Evolutionary conservation across 2,797 vertebrate species (phyloP), one percentile per base, ranked within the genome.

Genomic region (Acanthurus tractus): DNA sequence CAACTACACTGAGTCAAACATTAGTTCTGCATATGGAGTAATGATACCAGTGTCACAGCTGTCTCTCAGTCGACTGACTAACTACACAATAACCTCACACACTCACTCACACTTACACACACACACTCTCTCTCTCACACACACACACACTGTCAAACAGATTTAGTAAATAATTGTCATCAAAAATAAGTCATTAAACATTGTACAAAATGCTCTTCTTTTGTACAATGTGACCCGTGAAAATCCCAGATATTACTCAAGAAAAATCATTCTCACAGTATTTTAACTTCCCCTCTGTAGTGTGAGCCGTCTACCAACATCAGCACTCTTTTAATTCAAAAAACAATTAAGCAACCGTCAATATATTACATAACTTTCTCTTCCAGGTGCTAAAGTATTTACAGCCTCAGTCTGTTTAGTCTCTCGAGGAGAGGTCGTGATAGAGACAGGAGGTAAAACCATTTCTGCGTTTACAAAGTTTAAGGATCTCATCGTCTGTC

Each of bases 141-240:
- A 34, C 29, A 34, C 29, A 34, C 29, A 34, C 29, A 34, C 29
- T 34, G 29, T 44, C 58, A 53, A 66, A 82, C 68, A 85, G 44
- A 79, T 56, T 65, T 49, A 69, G 49, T 73, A 78, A 79, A 84
- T 81, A 69, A 57, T 48, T 62, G 22, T 66, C 83, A 84, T 76
- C 70, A 85, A 79, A 89, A 86, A 86, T 68, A 85, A 85, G 68
- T 81, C 52, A 69, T 83, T 81, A 61, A 67, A 74, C 69, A 70
- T 66, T 80, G 86, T 76, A 89, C 79, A 91, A 85, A 88, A 83
- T 64, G 63, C 74, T 44, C 23, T 62, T 45, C 42, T 74, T 78
- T 86, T 89, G 84, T 82, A 88, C 82, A 91, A 55, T 82, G 86
- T 85, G 82, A 92, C 86, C 78, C 70, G 70, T 86, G 85, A 86